Evolutionary conservation across 2,888 invertebrate genomes (phyloP), one percentile per base, ranked within the genome.

Genomic region (Diogma glabrata): DNA sequence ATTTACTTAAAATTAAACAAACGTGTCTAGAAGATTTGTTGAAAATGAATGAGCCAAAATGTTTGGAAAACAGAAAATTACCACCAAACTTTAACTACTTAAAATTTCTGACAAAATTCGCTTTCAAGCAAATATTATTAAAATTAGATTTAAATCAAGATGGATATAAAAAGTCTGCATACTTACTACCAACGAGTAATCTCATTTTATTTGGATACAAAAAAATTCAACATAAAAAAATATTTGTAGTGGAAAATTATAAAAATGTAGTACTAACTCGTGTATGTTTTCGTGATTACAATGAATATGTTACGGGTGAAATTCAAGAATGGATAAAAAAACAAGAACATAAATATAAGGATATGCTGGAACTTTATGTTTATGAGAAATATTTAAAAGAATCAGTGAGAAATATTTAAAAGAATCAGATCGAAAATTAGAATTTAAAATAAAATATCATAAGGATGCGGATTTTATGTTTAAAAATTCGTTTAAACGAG

Each of bases 251-350:
- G 16, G 28, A 10, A 19, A 30, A 16, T 3, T 28, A 10, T 3
- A 28, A 17, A 28, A 17, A 5, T 8, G 47, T 47, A 9, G 24
- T 53, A n/a, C 49, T 49, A 1, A 52, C 55, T 17, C 51, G 30
- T 20, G 36, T 55, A 9, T 53, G 51, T 19, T 53, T 52, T 45
- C 52, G 55, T 22, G 55, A 55, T 38, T 55, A 50, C 24, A 49
- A 45, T 16, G 26, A 46, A 23, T 52, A 51, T 48, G 47, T 53
- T 20, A 24, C 26, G 1, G 24, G 28, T 7, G 45, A 51, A 23
- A 52, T 53, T 12, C 4, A 26, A 3, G 33, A 36, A 2, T 52
- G 53, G 53, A n/a, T 23, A 1, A 16, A 45, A 3, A 30, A 22
- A 14, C 48, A 51, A 16, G 51, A 49, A 30, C 19, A 12, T 19